Conservation (phyloP, 2,888 invertebrate species). For the Clepsis dumicolana region DNA sequence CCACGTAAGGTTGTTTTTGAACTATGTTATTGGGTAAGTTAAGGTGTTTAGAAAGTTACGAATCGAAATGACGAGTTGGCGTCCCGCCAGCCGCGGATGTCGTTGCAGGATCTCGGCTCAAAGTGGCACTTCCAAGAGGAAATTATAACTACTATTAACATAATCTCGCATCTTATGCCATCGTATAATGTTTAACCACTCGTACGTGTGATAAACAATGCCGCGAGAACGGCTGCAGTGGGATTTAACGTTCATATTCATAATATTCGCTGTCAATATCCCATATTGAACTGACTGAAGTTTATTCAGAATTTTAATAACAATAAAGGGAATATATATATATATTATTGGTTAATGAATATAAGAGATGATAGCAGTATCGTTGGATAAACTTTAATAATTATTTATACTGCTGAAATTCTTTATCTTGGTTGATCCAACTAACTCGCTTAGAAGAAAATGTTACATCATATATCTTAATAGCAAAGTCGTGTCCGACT, state of each 20-base stretch:
- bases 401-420: background rate
- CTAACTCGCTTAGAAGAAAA: background rate
- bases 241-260: background rate
- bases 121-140: slow-evolving; percentile 24
- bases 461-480: background rate
- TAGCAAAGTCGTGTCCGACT: background rate
- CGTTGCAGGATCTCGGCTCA: slow-evolving; percentile 26
- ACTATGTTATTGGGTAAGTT: background rate
- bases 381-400: background rate
- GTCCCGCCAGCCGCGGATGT: slow-evolving; percentile 12
- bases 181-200: slow-evolving; percentile 14
- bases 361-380: background rate
- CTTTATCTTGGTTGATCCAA: too few species aligned
- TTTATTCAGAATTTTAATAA: background rate
- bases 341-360: background rate
- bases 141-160: slow-evolving; percentile 33
- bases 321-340: too few species aligned
- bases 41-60: background rate
- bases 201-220: slow-evolving; percentile 15
- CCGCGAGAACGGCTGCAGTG: too few species aligned
- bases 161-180: slow-evolving; percentile 24
- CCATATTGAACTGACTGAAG: background rate
- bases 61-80: slow-evolving; percentile 19
- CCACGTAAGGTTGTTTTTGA: background rate
- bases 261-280: too few species aligned